These are phyloP conservation scores for Myotis daubentonii DNA, from an alignment of 2,797 vertebrate species.

Conservation along the genomic window DNA sequence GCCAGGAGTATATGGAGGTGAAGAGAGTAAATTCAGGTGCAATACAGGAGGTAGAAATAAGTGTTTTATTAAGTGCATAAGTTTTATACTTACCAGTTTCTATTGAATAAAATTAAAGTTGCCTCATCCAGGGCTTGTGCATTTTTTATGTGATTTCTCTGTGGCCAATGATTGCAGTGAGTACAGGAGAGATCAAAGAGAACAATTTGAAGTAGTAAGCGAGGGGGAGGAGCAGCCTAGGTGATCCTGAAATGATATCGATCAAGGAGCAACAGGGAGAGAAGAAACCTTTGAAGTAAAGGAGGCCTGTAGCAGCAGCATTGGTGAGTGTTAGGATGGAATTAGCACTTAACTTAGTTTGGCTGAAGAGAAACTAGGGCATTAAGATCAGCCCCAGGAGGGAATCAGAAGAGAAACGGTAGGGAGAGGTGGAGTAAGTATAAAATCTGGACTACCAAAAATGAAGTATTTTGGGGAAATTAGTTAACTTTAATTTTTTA, in stretches of 20 bases:
- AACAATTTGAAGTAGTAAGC: conserved; percentile 11
- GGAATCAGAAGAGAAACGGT: neutral
- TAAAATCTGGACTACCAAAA: neutral
- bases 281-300: conserved; percentile 50
- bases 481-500: conserved; percentile 38
- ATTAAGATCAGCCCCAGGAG: neutral
- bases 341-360: neutral
- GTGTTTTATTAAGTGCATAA: neutral
- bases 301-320: neutral
- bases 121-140: neutral
- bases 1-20: neutral
- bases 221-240: neutral
- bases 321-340: neutral
- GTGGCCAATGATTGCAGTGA: neutral
- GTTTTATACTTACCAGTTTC: conserved; percentile 13
- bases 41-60: neutral
- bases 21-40: neutral
- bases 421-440: neutral
- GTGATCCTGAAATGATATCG: conserved; percentile 27
- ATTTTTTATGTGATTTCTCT: neutral
- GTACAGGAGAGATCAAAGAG: neutral
- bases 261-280: conserved; percentile 40
- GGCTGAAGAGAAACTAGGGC: neutral
- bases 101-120: conserved; percentile 13
- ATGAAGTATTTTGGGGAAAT: neutral